These are phyloP conservation scores for Drosophila austrosaltans DNA, from an alignment of 2,888 invertebrate species.

Conservation along the genomic window DNA sequence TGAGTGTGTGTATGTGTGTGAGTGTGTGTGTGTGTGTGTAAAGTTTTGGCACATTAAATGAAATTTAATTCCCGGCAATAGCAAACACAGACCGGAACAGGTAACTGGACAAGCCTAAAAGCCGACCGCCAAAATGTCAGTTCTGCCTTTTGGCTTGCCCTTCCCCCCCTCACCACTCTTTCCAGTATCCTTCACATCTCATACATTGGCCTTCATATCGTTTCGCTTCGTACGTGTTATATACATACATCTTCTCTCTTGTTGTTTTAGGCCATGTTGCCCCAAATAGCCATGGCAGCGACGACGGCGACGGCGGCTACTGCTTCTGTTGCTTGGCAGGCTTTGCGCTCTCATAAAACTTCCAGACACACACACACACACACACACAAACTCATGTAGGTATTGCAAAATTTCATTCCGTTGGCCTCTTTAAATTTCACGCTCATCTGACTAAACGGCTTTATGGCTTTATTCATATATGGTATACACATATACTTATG, in stretches of 20 bases:
- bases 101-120: constrained; percentile 71
- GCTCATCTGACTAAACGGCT: constrained; percentile 77
- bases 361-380: constrained; percentile 35
- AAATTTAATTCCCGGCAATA: constrained; percentile 77
- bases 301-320: constrained; percentile 13
- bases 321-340: constrained; percentile 29
- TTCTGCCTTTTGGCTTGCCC: constrained; percentile 47
- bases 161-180: no score
- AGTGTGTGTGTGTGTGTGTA: constrained; percentile 56
- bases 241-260: constrained; percentile 59
- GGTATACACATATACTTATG: not conserved
- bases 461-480: constrained; percentile 68
- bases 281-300: constrained; percentile 41
- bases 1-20: constrained; percentile 37
- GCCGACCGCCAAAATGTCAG: constrained; percentile 49
- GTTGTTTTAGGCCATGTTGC: constrained; percentile 67
- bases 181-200: constrained; percentile 52
- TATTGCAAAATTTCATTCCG: constrained; percentile 45
- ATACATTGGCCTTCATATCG: constrained; percentile 22
- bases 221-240: constrained; percentile 24
- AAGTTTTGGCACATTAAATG: constrained; percentile 76
- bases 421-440: constrained; percentile 63
- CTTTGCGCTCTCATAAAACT: constrained; percentile 60
- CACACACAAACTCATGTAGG: constrained; percentile 17
- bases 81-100: constrained; percentile 40